These are phyloP conservation scores for Venturia canescens DNA, from an alignment of 1,140 invertebrate genomes.

Conservation along the genomic window DNA sequence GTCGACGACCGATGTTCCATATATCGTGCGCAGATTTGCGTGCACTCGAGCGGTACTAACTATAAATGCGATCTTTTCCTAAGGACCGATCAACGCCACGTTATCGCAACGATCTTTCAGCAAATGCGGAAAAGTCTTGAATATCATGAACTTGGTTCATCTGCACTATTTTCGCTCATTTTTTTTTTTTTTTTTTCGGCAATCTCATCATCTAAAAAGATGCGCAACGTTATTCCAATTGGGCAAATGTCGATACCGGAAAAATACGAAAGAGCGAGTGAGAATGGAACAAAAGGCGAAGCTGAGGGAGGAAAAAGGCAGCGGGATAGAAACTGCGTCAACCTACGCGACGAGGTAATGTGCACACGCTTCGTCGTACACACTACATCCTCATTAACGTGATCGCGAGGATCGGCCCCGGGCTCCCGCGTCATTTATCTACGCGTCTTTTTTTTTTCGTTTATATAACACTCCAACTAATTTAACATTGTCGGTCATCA, in stretches of 20 bases:
- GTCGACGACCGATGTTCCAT: conserved; percentile 2
- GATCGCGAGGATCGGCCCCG: conserved; percentile 51
- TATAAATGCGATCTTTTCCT: conserved; percentile 35
- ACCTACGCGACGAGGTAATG: conserved; percentile 1
- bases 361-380: conserved; percentile 24
- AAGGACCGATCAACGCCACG: conserved; percentile 25
- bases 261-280: too few species aligned
- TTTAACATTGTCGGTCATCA: conserved; percentile 64
- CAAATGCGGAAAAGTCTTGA: background rate
- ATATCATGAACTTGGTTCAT: background rate
- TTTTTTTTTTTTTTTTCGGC: too few species aligned
- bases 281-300: too few species aligned
- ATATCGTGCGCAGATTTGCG: background rate
- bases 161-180: too few species aligned
- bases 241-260: too few species aligned
- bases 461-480: conserved; percentile 68
- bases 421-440: conserved; percentile 57
- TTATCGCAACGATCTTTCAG: conserved; percentile 4
- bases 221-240: too few species aligned
- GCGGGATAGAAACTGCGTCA: background rate
- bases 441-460: conserved; percentile 55
- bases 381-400: conserved; percentile 70
- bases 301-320: too few species aligned
- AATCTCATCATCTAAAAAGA: too few species aligned
- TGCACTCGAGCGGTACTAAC: conserved; percentile 16